Percentiles rank a stretch among this genome's conserved stretches.
phyloP scores from a whole-genome alignment of 2,888 invertebrate species.

The Oxytorus armatus region DNA sequence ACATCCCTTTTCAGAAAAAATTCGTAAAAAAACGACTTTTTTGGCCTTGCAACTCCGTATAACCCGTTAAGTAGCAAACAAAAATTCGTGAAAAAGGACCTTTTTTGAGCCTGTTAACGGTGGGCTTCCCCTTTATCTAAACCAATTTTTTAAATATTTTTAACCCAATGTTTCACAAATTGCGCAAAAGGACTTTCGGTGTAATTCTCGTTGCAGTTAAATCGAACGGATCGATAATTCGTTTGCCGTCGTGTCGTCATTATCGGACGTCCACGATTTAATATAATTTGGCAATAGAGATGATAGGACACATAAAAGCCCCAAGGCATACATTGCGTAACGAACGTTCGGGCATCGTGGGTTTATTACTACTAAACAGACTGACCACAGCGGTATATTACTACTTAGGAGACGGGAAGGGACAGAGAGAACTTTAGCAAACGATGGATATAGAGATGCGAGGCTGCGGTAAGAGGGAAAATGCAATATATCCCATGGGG shows the following conservation, averaged over 20 bases:
- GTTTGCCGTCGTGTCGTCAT: constrained; percentile 40
- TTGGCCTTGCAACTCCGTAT: too few relatives aligned
- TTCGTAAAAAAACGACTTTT: too few relatives aligned
- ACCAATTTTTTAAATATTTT: too few relatives aligned
- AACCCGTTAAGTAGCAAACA: too few relatives aligned
- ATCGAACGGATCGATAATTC: constrained; percentile 59
- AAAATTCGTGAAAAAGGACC: too few relatives aligned
- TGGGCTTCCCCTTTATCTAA: too few relatives aligned
- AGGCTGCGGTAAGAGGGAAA: constrained; percentile 64
- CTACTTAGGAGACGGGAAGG: constrained; percentile 64
- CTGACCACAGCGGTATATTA: constrained; percentile 79
- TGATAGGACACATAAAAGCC: constrained; percentile 25
- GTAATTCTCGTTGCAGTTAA: too few relatives aligned
- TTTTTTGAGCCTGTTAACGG: too few relatives aligned
- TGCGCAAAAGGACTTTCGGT: too few relatives aligned
- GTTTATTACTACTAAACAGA: constrained; percentile 80
- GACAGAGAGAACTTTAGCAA: constrained; percentile 46
- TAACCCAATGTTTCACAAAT: too few relatives aligned
- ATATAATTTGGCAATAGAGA: constrained; percentile 16
- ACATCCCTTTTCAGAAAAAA: too few relatives aligned
- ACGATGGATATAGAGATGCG: constrained; percentile 33
- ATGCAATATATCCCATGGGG: constrained; percentile 76
- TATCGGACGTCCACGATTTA: constrained; percentile 34
- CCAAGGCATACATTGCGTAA: constrained; percentile 5
- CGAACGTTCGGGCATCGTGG: constrained; percentile 49